Conservation (phyloP, 2,797 vertebrate genomes). For the Gobionotothen gibberifrons region DNA sequence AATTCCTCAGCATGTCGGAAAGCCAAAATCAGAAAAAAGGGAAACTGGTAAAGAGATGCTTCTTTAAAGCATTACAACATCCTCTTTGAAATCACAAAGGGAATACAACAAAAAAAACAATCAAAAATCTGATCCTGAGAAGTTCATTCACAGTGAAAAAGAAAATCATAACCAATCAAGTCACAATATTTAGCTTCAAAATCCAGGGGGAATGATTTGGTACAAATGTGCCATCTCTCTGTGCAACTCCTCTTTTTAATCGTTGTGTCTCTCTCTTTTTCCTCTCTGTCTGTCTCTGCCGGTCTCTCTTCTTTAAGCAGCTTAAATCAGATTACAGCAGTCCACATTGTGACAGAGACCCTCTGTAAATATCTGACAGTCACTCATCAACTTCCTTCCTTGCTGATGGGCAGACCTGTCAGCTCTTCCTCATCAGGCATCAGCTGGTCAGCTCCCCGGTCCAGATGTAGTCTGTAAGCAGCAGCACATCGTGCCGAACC, state of each 20-base stretch:
- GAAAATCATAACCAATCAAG: constrained; percentile 22
- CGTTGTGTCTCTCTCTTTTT: constrained; percentile 1
- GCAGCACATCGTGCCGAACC: constrained; percentile 12
- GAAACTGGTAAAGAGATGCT: constrained; percentile 2
- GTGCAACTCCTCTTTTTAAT: constrained; percentile 48
- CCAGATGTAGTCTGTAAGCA: constrained; percentile 38
- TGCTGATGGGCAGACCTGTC: constrained; percentile 40
- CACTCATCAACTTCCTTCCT: constrained; percentile 44
- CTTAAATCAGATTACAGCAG: constrained; percentile 77
- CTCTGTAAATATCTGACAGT: constrained; percentile 55
- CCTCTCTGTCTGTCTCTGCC: constrained; percentile 14
- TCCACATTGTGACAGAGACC: constrained; percentile 64
- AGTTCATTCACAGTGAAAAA: constrained; percentile 33
- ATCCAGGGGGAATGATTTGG: constrained; percentile 46
- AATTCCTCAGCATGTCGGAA: constrained; percentile 17
- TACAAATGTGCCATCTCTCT: constrained; percentile 55
- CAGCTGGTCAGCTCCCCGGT: constrained; percentile 34
- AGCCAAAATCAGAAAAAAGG: constrained; percentile 8
- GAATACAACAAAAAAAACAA: background rate
- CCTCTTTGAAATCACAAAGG: constrained; percentile 11
- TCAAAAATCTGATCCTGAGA: constrained; percentile 11
- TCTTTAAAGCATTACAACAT: constrained; percentile 16
- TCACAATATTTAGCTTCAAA: constrained; percentile 34
- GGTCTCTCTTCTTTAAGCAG: constrained; percentile 74
- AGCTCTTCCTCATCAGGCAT: constrained; percentile 39